These are phyloP conservation scores for Keiferia lycopersicella DNA, from an alignment of 2,888 invertebrate genomes.

Conservation along the genomic window DNA sequence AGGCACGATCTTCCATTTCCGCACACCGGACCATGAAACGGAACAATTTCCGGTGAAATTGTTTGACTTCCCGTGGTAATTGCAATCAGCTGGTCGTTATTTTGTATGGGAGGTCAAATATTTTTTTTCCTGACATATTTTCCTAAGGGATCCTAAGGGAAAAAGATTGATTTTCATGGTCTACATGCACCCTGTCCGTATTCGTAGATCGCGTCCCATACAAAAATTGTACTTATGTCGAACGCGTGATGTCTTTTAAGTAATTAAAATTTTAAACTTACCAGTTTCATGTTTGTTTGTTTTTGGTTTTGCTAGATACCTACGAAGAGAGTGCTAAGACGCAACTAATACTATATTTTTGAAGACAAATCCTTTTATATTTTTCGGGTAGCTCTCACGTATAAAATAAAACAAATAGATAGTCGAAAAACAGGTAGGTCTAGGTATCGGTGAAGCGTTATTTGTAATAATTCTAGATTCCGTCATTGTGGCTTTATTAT, in stretches of 20 bases:
- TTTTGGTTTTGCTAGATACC: constrained; percentile 56
- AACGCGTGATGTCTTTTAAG: constrained; percentile 1
- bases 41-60: too few relatives aligned
- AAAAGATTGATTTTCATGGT: too few relatives aligned
- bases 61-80: too few relatives aligned
- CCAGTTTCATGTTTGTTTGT: constrained; percentile 68
- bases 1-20: too few relatives aligned
- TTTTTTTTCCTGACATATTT: too few relatives aligned
- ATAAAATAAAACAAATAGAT: constrained; percentile 14
- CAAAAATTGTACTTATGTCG: too few relatives aligned
- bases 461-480: not conserved
- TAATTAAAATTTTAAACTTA: constrained; percentile 45
- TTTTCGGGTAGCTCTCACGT: constrained; percentile 56
- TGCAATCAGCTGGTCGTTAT: too few relatives aligned
- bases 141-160: too few relatives aligned
- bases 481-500: not conserved
- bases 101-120: too few relatives aligned
- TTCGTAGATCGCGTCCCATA: too few relatives aligned
- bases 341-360: constrained; percentile 63
- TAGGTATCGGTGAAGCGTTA: not conserved
- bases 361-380: constrained; percentile 71
- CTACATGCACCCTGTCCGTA: too few relatives aligned
- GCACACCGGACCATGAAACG: too few relatives aligned
- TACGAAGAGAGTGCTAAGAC: constrained; percentile 38
- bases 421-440: not conserved